A percentile compares a stretch with the other conserved stretches of the same genome.
Conservation (phyloP, 2,113 vertebrate genomes). For the Bothrops jararaca region DNA sequence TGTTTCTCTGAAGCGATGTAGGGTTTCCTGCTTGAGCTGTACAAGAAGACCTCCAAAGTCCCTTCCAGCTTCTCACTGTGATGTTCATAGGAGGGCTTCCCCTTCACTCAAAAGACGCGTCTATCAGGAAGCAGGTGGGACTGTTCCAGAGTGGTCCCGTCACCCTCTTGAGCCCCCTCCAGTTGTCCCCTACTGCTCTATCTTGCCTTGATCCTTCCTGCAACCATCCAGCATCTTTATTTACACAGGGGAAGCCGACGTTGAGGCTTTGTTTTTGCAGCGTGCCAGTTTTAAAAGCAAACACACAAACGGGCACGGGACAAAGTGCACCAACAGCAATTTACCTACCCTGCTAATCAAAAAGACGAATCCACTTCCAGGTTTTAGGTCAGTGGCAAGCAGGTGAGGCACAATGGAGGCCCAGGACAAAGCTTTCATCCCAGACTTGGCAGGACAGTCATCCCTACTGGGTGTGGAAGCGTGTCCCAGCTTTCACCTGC, state of each 20-base stretch:
- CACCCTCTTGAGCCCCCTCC: background rate
- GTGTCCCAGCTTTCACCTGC: background rate
- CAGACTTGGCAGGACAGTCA: background rate
- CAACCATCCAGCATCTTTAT: background rate
- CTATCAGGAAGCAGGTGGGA: background rate
- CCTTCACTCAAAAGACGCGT: background rate
- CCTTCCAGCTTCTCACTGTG: background rate
- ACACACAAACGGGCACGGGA: background rate
- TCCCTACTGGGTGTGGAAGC: background rate
- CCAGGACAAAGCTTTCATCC: background rate
- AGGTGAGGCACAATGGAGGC: background rate
- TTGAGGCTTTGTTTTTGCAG: background rate
- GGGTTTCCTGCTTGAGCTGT: background rate
- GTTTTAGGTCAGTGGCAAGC: background rate
- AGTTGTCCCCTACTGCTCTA: background rate
- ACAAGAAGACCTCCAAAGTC: background rate
- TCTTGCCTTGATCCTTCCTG: background rate
- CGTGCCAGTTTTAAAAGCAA: background rate
- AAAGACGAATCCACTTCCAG: background rate
- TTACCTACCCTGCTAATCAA: background rate
- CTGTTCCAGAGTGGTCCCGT: background rate
- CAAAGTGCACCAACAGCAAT: too few species aligned
- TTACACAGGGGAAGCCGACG: background rate
- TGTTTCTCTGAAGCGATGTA: fast-evolving
- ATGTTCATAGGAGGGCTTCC: background rate